phyloP scores from a whole-genome alignment of 2,888 invertebrate species.

The Liopterus haemorrhoidalis region DNA sequence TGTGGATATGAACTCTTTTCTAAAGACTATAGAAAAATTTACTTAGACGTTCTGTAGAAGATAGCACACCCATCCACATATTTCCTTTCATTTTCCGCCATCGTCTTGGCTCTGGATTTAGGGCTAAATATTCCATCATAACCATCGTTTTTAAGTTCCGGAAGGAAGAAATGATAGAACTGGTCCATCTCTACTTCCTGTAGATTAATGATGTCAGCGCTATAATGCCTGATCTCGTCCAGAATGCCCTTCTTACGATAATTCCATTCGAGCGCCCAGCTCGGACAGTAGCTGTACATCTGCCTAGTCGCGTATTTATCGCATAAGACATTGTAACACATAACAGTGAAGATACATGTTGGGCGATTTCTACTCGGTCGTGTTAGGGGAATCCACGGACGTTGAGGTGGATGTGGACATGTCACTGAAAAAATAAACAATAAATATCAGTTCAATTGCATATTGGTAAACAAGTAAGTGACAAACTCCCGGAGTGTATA shows the following conservation, averaged over 20 bases:
- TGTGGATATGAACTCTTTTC: conserved; percentile 10
- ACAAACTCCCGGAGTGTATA: no score
- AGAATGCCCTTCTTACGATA: conserved; percentile 96
- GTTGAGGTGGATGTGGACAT: conserved; percentile 81
- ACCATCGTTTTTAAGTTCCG: conserved; percentile 86
- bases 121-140: conserved; percentile 96
- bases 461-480: no score
- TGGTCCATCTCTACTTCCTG: conserved; percentile 99
- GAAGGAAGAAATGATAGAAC: conserved; percentile 93
- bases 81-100: conserved; percentile 93
- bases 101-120: conserved; percentile 96
- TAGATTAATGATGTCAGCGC: conserved; percentile 92
- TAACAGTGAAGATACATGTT: conserved; percentile 95
- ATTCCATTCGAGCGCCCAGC: conserved; percentile 98
- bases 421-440: conserved; percentile 68
- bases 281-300: conserved; percentile 99
- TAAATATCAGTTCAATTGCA: no score
- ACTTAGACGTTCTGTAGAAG: conserved; percentile 91
- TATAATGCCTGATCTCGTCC: conserved; percentile 92
- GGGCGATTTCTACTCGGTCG: conserved; percentile 84
- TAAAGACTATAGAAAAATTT: conserved; percentile 43
- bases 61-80: conserved; percentile 99
- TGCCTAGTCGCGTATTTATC: conserved; percentile 98
- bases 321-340: conserved; percentile 99
- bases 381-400: conserved; percentile 92